Evolutionary conservation across 2,888 invertebrate genomes (phyloP).

Genomic region (Pecten maximus): DNA sequence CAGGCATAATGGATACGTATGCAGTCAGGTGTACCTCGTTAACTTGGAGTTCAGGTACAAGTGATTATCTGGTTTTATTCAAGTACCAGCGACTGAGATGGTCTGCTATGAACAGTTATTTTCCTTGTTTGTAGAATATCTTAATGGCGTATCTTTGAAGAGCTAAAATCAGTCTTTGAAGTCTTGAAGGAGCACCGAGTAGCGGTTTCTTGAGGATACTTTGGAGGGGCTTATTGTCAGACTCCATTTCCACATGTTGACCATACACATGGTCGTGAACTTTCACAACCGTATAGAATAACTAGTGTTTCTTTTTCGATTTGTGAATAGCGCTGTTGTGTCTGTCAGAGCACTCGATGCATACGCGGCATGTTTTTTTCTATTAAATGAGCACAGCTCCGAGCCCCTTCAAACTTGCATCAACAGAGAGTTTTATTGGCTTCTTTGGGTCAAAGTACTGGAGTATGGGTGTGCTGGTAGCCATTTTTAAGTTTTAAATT

Average conservation of each 20-base stretch:
- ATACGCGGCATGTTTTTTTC: conserved; percentile 43
- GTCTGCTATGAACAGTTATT: conserved; percentile 49
- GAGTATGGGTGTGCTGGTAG: background rate
- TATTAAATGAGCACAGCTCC: conserved; percentile 51
- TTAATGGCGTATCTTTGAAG: conserved; percentile 40
- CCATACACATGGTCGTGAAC: conserved; percentile 45
- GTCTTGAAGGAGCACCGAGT: conserved; percentile 45
- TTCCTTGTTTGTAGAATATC: conserved; percentile 52
- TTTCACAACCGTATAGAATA: conserved; percentile 48
- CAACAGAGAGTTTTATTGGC: conserved; percentile 48
- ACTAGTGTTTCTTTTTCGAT: conserved; percentile 53
- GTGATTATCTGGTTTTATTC: background rate
- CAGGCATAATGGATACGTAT: background rate
- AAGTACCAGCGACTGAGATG: conserved; percentile 1
- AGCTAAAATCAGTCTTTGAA: conserved; percentile 48
- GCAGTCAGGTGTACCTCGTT: conserved; percentile 15
- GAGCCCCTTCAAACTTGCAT: conserved; percentile 52
- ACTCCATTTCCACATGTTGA: conserved; percentile 43
- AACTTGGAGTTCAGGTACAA: conserved; percentile 24
- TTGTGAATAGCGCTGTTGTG: conserved; percentile 54
- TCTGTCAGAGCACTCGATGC: conserved; percentile 51
- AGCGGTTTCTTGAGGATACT: conserved; percentile 49
- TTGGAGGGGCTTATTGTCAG: conserved; percentile 50
- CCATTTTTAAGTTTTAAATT: background rate
- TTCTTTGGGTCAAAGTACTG: background rate